Evolutionary conservation across 1,140 invertebrate genomes (phyloP), one percentile per base, ranked within the genome.

Genomic region (Drosophila punjabiensis): DNA sequence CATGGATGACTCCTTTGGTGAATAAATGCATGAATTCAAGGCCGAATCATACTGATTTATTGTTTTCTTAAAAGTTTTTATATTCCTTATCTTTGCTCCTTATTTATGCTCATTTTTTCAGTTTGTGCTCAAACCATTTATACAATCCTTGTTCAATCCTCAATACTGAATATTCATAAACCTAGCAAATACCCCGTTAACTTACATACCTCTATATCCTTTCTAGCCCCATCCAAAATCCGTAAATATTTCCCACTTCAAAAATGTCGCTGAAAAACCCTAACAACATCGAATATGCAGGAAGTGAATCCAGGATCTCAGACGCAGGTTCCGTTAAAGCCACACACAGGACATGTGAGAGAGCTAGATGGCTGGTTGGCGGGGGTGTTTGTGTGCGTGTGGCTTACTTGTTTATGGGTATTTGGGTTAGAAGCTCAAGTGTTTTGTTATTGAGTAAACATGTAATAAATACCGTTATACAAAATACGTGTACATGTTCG

Each of bases 381-480:
- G 18, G 13, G 35, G 28, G 13, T 48, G n/a, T 14, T 55, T 39
- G 60, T 43, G 61, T 39, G 48, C 43, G 61, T 79, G 76, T 66
- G 81, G 70, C 81, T 84, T 69, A 85, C 77, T 74, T 85, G 74
- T 85, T 85, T 85, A 85, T 85, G 78, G 82, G 82, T 85, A 85
- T 85, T 85, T 85, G 82, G 82, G 82, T 85, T 85, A 85, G 82
- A 85, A 84, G 82, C 82, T 79, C 82, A 85, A 85, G 82, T 84
- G 82, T 80, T 85, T 85, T 85, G 82, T 85, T 85, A 85, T 85
- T 85, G 82, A 85, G 82, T 85, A 85, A 85, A 85, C 82, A 85
- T 85, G 82, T 85, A 81, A 85, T 85, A 85, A 85, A 85, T 85
- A 85, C 82, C 82, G 76, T 73, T 80, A 81, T 81, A 84, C 77